Evolutionary conservation across 1,140 invertebrate species (phyloP).

Genomic region (Anthonomus grandis): DNA sequence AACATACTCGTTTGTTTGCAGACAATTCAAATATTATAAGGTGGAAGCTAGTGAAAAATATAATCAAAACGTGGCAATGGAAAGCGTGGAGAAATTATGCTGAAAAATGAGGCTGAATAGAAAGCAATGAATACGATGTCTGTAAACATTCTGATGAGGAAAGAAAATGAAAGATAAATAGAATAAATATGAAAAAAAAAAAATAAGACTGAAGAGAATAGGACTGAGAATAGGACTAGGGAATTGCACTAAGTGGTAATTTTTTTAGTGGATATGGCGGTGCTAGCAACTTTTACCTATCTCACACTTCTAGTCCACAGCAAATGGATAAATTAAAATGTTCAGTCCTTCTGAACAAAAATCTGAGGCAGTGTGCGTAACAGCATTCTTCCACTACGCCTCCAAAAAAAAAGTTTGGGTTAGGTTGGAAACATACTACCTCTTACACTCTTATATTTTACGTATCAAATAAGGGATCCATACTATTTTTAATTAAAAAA

Average conservation of each 20-base stretch:
- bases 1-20: conserved; percentile 5
- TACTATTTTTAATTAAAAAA: no score
- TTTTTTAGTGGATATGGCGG: background rate
- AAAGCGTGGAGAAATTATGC: no score
- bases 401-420: no score
- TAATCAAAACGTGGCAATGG: no score
- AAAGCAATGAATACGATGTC: background rate
- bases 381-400: no score
- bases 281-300: no score
- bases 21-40: background rate
- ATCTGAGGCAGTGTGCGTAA: no score
- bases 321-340: no score
- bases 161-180: background rate
- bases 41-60: background rate
- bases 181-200: background rate
- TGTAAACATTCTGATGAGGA: background rate
- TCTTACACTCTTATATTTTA: no score
- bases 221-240: background rate
- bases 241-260: background rate
- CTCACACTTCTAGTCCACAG: background rate
- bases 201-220: background rate
- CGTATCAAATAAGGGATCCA: no score
- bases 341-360: no score
- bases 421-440: no score
- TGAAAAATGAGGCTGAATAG: background rate